These are phyloP conservation scores for Vultur gryphus DNA, from an alignment of 2,797 vertebrate species.

Conservation along the genomic window DNA sequence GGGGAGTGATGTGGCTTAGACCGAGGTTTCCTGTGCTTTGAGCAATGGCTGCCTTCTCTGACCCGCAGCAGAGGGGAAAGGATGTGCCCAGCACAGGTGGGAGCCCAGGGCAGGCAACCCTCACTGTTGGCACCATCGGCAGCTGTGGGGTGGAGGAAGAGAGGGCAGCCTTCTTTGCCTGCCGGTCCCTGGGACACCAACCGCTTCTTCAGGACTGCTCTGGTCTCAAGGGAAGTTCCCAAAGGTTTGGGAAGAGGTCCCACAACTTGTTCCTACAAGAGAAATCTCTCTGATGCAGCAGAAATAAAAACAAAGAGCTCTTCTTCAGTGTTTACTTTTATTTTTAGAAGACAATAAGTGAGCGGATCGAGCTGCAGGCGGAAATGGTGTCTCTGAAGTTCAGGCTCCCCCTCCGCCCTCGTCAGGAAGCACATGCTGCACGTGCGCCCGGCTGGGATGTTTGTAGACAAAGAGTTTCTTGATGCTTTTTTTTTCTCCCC, in stretches of 20 bases:
- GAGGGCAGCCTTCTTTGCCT: neutral
- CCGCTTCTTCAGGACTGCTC: fast-evolving
- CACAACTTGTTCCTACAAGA: neutral
- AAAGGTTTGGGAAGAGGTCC: neutral
- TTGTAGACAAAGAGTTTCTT: conserved; percentile 52
- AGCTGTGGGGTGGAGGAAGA: neutral
- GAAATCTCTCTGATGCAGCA: neutral
- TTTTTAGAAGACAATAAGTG: conserved; percentile 23
- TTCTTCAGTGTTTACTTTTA: conserved; percentile 26
- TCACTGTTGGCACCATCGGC: fast-evolving
- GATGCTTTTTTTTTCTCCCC: neutral
- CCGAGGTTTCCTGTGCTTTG: neutral
- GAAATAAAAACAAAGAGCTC: neutral
- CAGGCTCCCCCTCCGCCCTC: neutral
- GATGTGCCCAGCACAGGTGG: fast-evolving
- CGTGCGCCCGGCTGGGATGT: neutral
- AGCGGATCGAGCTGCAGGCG: neutral
- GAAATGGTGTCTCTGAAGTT: conserved; percentile 14
- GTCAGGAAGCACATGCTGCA: conserved; percentile 26
- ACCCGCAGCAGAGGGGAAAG: neutral
- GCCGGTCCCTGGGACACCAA: fast-evolving
- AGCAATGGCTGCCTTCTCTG: neutral
- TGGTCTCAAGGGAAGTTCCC: neutral
- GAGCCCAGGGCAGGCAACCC: neutral
- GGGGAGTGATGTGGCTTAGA: neutral